Conservation (phyloP, 2,113 vertebrate species). For the Amia ocellicauda region DNA sequence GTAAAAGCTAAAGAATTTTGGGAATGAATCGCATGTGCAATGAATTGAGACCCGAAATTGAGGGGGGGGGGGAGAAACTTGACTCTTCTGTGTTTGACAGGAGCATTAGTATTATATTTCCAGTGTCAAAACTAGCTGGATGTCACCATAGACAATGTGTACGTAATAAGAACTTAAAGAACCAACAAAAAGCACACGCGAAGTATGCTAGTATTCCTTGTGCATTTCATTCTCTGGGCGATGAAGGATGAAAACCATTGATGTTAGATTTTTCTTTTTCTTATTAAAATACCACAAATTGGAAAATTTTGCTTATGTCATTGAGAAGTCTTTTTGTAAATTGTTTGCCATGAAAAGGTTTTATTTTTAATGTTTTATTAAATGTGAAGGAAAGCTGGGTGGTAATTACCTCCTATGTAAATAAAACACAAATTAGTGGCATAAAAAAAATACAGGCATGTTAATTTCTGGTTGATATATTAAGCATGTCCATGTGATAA, state of each 20-base stretch:
- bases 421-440: not conserved
- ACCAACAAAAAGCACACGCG: not conserved
- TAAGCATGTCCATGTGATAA: not conserved
- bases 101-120: not conserved
- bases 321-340: conserved; percentile 1
- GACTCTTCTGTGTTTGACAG: too few species aligned
- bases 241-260: conserved; percentile 42
- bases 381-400: not conserved
- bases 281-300: conserved; percentile 7
- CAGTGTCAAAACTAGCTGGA: not conserved
- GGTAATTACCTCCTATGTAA: not conserved
- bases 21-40: not conserved
- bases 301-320: conserved; percentile 23
- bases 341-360: not conserved
- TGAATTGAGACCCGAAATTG: not conserved
- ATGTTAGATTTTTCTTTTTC: not conserved
- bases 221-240: conserved; percentile 24
- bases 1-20: too few species aligned
- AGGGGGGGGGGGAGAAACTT: not conserved
- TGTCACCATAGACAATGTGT: not conserved
- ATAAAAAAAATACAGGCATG: not conserved
- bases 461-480: not conserved
- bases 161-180: not conserved
- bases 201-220: conserved; percentile 26
- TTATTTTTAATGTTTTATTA: not conserved